These are phyloP conservation scores for Neoascia interrupta DNA, from an alignment of 2,888 invertebrate species.

Conservation along the genomic window DNA sequence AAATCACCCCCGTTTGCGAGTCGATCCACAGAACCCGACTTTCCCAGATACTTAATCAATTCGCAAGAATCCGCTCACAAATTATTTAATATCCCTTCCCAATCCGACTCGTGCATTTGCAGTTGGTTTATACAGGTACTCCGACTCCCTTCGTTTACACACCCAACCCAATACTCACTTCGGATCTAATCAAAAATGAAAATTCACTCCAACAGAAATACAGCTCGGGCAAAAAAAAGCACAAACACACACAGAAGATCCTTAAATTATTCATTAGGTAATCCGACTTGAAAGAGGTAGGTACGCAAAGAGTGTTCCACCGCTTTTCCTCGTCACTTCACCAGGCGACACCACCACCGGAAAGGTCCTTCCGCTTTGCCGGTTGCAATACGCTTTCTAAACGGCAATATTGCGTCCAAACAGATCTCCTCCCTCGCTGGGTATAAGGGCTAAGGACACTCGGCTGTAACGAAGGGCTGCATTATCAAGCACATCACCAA, in stretches of 20 bases:
- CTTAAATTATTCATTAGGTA: conserved; percentile 51
- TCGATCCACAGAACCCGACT: too few species aligned
- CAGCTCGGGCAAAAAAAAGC: background rate
- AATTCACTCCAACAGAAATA: conserved; percentile 28
- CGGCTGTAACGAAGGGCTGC: background rate
- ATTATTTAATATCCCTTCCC: conserved; percentile 16
- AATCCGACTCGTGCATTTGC: conserved; percentile 10
- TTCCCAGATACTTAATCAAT: conserved; percentile 20
- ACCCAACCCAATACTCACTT: background rate
- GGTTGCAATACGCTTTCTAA: background rate
- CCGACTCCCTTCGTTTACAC: background rate
- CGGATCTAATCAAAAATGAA: conserved; percentile 46
- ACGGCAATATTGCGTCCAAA: conserved; percentile 5
- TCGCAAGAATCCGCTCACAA: conserved; percentile 12
- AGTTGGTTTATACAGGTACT: too few species aligned
- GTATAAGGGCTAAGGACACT: conserved; percentile 4
- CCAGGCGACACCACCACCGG: background rate
- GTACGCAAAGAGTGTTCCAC: background rate
- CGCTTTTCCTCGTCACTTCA: conserved; percentile 36
- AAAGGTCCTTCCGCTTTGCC: background rate
- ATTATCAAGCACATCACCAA: conserved; percentile 4
- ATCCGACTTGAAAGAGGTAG: conserved; percentile 41
- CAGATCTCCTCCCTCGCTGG: too few species aligned
- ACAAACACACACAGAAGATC: background rate
- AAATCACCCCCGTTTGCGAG: too few species aligned